These are phyloP conservation scores for Sebastolobus alascanus DNA, from an alignment of 2,797 vertebrate species.

Conservation along the genomic window DNA sequence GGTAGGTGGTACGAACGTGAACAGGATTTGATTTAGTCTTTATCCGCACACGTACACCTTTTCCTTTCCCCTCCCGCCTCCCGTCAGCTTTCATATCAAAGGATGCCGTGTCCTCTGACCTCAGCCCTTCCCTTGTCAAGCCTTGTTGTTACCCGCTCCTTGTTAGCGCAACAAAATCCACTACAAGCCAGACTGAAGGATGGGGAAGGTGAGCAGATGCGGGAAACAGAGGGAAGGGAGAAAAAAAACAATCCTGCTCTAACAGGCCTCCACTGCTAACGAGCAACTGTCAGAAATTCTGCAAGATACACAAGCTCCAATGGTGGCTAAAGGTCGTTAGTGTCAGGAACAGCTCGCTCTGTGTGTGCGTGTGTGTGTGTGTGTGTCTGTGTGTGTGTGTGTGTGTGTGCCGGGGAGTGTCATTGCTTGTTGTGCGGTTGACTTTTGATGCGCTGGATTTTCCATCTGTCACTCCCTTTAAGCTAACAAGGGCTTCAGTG, in stretches of 20 bases:
- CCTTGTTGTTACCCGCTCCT: conserved; percentile 35
- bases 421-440: conserved; percentile 55
- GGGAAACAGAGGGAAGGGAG: conserved; percentile 24
- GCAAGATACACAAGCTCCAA: conserved; percentile 33
- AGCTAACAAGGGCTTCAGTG: conserved; percentile 62
- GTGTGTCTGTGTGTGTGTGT: conserved; percentile 3
- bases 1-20: conserved; percentile 42
- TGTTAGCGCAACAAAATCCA: conserved; percentile 46
- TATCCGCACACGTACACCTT: conserved; percentile 1
- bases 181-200: conserved; percentile 28
- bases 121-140: conserved; percentile 32
- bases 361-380: conserved; percentile 7
- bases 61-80: conserved; percentile 11
- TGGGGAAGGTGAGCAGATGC: conserved; percentile 34
- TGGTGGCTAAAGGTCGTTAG: conserved; percentile 68
- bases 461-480: conserved; percentile 55
- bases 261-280: conserved; percentile 71
- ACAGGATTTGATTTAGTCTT: conserved; percentile 39
- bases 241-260: conserved; percentile 39
- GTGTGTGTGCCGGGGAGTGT: conserved; percentile 6
- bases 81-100: conserved; percentile 44
- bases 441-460: conserved; percentile 62
- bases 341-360: conserved; percentile 52
- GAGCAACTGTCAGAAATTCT: conserved; percentile 72
- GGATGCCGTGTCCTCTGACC: conserved; percentile 54